Percentiles rank a stretch among this genome's conserved stretches.
These are phyloP conservation scores for Meloe dianella DNA, from an alignment of 2,888 invertebrate genomes.

Conservation along the genomic window DNA sequence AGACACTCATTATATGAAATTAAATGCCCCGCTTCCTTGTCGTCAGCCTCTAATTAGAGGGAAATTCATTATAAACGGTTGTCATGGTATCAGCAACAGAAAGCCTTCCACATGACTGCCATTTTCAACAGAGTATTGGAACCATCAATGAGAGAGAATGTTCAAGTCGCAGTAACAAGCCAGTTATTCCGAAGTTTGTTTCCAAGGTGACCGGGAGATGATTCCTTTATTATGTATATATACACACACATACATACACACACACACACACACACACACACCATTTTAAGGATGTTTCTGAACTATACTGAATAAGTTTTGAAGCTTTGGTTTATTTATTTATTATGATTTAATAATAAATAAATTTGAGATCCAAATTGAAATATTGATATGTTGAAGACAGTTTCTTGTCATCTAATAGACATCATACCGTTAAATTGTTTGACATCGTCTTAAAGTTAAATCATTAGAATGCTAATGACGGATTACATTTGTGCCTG, in stretches of 20 bases:
- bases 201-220: conserved; percentile 34
- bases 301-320: background rate
- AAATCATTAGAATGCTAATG: conserved; percentile 7
- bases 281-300: background rate
- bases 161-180: conserved; percentile 49
- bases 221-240: background rate
- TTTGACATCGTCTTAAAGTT: background rate
- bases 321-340: background rate
- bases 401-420: background rate
- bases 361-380: background rate
- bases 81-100: conserved; percentile 53
- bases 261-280: background rate
- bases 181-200: conserved; percentile 44
- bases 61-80: conserved; percentile 54
- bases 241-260: too few species aligned
- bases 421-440: background rate
- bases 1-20: conserved; percentile 38
- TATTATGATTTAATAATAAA: background rate
- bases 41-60: conserved; percentile 49
- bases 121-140: conserved; percentile 48
- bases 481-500: background rate
- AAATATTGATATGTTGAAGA: background rate
- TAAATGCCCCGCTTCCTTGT: conserved; percentile 45
- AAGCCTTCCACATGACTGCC: conserved; percentile 53
- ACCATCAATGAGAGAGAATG: conserved; percentile 45